phyloP scores from a whole-genome alignment of 2,797 vertebrate species.

The Tangara arthus region DNA sequence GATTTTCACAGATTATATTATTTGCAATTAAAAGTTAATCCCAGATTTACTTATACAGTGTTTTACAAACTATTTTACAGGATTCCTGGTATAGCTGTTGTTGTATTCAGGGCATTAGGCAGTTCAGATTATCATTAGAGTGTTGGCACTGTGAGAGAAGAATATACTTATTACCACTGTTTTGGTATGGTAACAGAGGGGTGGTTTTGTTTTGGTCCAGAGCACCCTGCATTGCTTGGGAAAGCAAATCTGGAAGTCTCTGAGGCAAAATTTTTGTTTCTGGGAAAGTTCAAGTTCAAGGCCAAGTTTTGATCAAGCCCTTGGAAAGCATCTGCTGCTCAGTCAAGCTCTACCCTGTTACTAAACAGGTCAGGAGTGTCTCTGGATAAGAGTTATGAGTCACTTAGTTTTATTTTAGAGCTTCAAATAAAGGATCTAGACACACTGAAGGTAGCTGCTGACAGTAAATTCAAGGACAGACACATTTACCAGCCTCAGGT shows the following conservation, averaged over 20 bases:
- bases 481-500: neutral
- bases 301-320: neutral
- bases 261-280: neutral
- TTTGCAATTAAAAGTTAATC: neutral
- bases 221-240: neutral
- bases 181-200: neutral
- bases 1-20: neutral
- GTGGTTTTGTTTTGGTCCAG: neutral
- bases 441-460: neutral
- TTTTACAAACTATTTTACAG: neutral
- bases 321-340: neutral
- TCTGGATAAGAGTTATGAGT: neutral
- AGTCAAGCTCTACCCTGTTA: neutral
- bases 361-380: neutral
- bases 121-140: neutral
- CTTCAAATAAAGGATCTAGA: neutral
- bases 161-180: neutral
- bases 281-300: neutral
- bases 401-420: neutral
- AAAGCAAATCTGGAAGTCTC: neutral
- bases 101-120: neutral
- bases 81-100: neutral
- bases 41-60: neutral
- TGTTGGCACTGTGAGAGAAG: neutral
- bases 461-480: neutral